Conservation (phyloP, 2,797 vertebrate genomes). For the Streptopelia turtur region DNA sequence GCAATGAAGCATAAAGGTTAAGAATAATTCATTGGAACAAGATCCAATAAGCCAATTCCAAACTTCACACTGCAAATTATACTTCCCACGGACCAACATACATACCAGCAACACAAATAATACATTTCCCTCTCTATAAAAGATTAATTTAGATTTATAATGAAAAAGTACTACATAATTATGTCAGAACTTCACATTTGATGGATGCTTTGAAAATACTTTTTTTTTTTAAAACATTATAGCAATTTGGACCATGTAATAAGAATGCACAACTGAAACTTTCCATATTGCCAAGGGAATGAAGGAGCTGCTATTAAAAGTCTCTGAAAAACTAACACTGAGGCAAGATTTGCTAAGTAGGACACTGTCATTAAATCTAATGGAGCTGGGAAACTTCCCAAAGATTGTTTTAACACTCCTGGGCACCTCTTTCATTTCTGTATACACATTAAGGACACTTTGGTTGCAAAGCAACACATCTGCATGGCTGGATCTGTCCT, state of each 20-base stretch:
- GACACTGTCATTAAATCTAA: conserved; percentile 31
- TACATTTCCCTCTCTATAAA: background rate
- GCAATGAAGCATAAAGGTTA: conserved; percentile 3
- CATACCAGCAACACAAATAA: background rate
- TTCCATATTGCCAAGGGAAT: conserved; percentile 16
- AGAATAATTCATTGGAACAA: conserved; percentile 8
- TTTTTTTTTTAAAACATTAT: background rate
- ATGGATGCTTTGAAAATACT: background rate
- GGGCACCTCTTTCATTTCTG: background rate
- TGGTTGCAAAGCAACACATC: background rate
- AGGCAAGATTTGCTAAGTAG: conserved; percentile 50
- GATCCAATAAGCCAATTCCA: conserved; percentile 4
- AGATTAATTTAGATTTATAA: background rate
- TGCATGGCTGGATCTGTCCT: background rate
- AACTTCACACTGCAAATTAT: conserved; percentile 17
- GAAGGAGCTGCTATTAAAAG: conserved; percentile 45
- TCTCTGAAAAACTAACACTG: conserved; percentile 28
- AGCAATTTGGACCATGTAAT: conserved; percentile 22
- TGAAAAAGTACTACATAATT: background rate
- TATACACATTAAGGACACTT: background rate
- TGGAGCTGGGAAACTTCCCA: conserved; percentile 35
- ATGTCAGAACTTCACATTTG: background rate
- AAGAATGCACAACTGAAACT: background rate
- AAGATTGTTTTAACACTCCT: conserved; percentile 11
- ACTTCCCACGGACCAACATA: background rate